A percentile compares a stretch with the other conserved stretches of the same genome.
Conservation (phyloP, 2,113 vertebrate genomes). For the Hemicordylus capensis region DNA sequence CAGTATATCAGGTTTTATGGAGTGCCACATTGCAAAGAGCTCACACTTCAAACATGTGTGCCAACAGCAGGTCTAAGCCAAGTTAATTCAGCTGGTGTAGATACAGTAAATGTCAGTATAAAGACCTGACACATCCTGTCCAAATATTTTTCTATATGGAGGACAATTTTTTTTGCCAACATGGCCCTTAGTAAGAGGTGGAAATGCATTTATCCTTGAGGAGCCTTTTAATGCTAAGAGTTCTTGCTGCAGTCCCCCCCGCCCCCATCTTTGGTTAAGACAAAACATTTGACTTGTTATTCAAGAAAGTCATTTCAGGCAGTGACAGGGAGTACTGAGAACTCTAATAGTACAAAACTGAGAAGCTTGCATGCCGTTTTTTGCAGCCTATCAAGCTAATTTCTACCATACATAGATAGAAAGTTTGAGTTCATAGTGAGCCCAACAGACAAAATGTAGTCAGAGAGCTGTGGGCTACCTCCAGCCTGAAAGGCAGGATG, state of each 20-base stretch:
- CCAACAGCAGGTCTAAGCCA: constrained; percentile 38
- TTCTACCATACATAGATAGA: neutral
- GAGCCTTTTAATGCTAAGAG: neutral
- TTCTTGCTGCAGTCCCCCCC: neutral
- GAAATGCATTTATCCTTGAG: neutral
- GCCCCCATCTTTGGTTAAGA: rapidly evolving
- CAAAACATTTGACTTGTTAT: neutral
- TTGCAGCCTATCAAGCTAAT: neutral
- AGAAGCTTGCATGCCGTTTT: neutral
- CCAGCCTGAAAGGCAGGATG: too few species aligned
- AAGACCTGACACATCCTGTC: neutral
- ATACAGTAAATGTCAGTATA: constrained; percentile 36
- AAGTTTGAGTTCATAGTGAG: neutral
- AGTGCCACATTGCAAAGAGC: rapidly evolving
- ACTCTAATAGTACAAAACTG: neutral
- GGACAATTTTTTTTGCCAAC: constrained; percentile 23
- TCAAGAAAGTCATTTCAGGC: neutral
- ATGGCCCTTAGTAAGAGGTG: neutral
- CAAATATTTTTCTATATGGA: constrained; percentile 13
- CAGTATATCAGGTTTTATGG: neutral
- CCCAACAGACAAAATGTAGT: rapidly evolving
- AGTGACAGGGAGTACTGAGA: neutral
- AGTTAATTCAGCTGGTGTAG: constrained; percentile 28
- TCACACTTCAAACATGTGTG: neutral
- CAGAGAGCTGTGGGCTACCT: too few species aligned